Evolutionary conservation across 2,888 invertebrate species (phyloP), one percentile per base, ranked within the genome.

Genomic region (Ophion costatus): DNA sequence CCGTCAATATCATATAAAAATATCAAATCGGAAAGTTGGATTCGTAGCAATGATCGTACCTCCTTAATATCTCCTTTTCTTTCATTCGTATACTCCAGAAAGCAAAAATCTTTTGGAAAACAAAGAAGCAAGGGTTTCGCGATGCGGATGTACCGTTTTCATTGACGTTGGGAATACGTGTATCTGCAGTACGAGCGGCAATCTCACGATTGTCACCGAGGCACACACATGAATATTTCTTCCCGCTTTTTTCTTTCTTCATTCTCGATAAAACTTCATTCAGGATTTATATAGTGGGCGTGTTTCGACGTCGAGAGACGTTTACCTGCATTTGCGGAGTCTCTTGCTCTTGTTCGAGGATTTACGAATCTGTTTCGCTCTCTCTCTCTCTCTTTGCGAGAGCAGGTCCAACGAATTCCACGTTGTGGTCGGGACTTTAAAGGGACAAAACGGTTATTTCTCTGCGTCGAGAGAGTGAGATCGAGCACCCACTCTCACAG

Each of bases 391-490:
- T 67, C 17, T 29, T 51, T 51, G 63, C 63, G 17, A 64, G 17
- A 38, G 66, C 80, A 80, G 82, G 85, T 80, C 75, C 74, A 69
- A 77, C 80, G 80, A 77, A 83, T 83, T 80, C 51, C 74, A 74
- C 80, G 70, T 84, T 86, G 86, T 77, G 84, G 86, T 86, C 71
- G 84, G 61, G 75, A 42, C 42, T 85, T 85, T 83, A 85, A 85
- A 83, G 85, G 83, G 80, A 80, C 83, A 85, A 75, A 82, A 85
- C 83, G 83, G 74, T 80, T 75, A 75, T 80, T 67, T 69, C 67
- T 51, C 42, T 66, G 56, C 4, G 0, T n/a, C 38, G 33, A 38
- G 29, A 66, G 66, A 38, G n/a, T n/a, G 66, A 38, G 38, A 66
- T 76, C 42, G 76, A 67, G 81, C 81, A 64, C 80, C 74, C 80